phyloP scores from a whole-genome alignment of 1,140 invertebrate genomes.

The Diabrotica undecimpunctata region DNA sequence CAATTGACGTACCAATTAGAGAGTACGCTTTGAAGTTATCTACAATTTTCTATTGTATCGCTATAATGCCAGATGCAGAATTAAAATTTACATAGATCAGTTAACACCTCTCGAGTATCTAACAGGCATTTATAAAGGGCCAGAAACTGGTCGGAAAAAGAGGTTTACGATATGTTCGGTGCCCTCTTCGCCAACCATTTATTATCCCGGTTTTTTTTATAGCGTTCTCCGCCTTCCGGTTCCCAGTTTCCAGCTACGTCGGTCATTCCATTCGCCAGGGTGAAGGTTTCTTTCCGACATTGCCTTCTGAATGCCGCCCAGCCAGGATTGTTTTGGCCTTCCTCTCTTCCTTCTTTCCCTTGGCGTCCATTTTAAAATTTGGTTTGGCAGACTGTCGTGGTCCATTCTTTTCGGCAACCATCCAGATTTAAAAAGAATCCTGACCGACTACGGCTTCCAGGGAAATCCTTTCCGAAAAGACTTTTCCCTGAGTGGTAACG shows the following conservation, averaged over 20 bases:
- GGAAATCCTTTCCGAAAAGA: slow-evolving; percentile 50
- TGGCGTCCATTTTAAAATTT: too few species aligned
- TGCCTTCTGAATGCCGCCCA: too few species aligned
- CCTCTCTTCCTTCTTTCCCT: too few species aligned
- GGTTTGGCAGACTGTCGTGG: too few species aligned
- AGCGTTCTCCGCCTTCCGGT: too few species aligned
- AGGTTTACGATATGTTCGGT: slow-evolving; percentile 52
- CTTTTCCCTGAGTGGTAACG: slow-evolving; percentile 49
- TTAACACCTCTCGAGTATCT: slow-evolving; percentile 48
- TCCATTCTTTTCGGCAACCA: too few species aligned
- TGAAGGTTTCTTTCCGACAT: too few species aligned
- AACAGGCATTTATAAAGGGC: slow-evolving; percentile 45
- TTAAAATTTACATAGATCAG: slow-evolving; percentile 51
- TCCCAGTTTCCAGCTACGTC: too few species aligned
- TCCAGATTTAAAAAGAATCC: slow-evolving; percentile 50
- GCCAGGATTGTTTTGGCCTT: too few species aligned
- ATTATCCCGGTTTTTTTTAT: too few species aligned
- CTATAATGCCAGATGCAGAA: slow-evolving; percentile 34
- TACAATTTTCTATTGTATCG: slow-evolving; percentile 29
- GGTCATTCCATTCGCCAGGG: too few species aligned
- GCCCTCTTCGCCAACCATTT: slow-evolving; percentile 48
- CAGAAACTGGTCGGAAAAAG: slow-evolving; percentile 48
- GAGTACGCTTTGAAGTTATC: slow-evolving; percentile 25
- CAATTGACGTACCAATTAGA: slow-evolving; percentile 11
- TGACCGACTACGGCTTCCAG: slow-evolving; percentile 51